Evolutionary conservation across 2,797 vertebrate genomes (phyloP).

Genomic region (Apogon talboti): DNA sequence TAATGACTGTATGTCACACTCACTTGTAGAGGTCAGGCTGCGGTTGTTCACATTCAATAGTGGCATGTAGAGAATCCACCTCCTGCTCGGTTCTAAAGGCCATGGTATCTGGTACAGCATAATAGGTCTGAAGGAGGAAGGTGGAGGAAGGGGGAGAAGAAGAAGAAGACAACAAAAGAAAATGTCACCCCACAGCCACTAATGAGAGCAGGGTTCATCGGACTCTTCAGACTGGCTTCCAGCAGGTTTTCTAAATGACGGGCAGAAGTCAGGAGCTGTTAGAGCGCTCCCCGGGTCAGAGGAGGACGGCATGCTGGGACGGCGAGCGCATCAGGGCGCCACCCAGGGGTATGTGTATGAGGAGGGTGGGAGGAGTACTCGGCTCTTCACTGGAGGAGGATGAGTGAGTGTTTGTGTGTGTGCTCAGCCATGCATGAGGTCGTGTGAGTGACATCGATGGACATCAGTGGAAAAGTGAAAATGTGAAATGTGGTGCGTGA

Average conservation of each 20-base stretch:
- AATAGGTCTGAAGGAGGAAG: constrained; percentile 88
- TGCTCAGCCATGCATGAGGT: constrained; percentile 31
- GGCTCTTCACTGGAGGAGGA: not conserved
- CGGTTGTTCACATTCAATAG: constrained; percentile 98
- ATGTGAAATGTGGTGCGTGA: not conserved
- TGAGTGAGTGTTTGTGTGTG: constrained; percentile 11
- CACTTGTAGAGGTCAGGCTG: constrained; percentile 99
- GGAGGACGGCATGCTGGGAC: constrained; percentile 43
- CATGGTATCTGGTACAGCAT: constrained; percentile 95
- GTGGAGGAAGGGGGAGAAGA: constrained; percentile 27
- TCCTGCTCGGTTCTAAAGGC: constrained; percentile 93
- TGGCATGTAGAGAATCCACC: constrained; percentile 91
- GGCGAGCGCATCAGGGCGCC: constrained; percentile 45
- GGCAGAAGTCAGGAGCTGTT: constrained; percentile 19
- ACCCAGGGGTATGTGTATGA: constrained; percentile 9
- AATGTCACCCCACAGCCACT: constrained; percentile 70
- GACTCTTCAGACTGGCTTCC: constrained; percentile 33
- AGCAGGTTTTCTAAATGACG: constrained; percentile 46
- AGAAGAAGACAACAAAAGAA: constrained; percentile 59
- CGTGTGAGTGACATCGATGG: constrained; percentile 47
- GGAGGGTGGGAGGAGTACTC: constrained; percentile 23
- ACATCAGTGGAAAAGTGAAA: constrained; percentile 33
- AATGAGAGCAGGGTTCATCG: constrained; percentile 62
- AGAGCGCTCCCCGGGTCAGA: constrained; percentile 41
- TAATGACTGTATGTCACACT: constrained; percentile 67